These are phyloP conservation scores for Drosophila dives DNA, from an alignment of 2,888 invertebrate species.

Conservation along the genomic window DNA sequence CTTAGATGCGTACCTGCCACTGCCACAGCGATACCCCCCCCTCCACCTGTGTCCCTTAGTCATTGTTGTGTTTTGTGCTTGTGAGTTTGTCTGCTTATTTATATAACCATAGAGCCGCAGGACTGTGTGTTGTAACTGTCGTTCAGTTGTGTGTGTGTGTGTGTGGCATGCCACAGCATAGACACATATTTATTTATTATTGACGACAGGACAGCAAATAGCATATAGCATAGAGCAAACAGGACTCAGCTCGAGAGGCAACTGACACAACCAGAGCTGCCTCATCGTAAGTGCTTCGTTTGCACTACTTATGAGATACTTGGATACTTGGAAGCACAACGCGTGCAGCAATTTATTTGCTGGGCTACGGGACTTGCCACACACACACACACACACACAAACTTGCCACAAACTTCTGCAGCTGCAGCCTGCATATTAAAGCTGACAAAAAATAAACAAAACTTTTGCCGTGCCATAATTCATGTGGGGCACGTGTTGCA, in stretches of 20 bases:
- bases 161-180: conserved; percentile 74
- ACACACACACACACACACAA: background rate
- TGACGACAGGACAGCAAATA: conserved; percentile 43
- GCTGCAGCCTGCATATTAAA: conserved; percentile 64
- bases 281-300: conserved; percentile 70
- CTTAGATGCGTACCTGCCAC: conserved; percentile 49
- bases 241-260: conserved; percentile 36
- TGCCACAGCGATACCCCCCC: background rate
- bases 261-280: conserved; percentile 50
- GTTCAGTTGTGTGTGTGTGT: conserved; percentile 12
- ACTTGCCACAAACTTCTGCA: conserved; percentile 36
- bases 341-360: conserved; percentile 72
- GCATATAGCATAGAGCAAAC: background rate
- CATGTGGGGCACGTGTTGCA: conserved; percentile 75
- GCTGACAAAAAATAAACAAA: conserved; percentile 30
- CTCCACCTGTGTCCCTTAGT: background rate
- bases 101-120: conserved; percentile 17
- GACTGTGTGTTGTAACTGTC: conserved; percentile 27
- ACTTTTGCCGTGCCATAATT: conserved; percentile 64
- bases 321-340: conserved; percentile 55
- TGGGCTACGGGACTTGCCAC: conserved; percentile 41
- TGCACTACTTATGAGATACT: conserved; percentile 71
- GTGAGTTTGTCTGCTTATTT: conserved; percentile 24
- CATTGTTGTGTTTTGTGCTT: conserved; percentile 10
- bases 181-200: conserved; percentile 75